A percentile compares a stretch with the other conserved stretches of the same genome.
Evolutionary conservation across 2,797 vertebrate genomes (phyloP).

Genomic region (Hydrocynus forskahlii): DNA sequence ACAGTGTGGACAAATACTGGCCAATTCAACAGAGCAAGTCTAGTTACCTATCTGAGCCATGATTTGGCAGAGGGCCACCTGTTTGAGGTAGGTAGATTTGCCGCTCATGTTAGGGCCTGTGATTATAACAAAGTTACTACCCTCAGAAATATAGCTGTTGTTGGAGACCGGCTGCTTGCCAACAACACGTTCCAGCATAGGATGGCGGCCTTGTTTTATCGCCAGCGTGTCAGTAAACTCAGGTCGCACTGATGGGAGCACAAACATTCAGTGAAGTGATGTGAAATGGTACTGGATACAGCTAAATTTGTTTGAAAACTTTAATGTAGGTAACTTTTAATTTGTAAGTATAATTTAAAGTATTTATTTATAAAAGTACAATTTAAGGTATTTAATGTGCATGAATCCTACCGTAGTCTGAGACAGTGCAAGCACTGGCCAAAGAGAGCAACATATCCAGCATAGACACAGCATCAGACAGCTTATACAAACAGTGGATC

Average conservation of each 20-base stretch:
- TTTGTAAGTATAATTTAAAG: background rate
- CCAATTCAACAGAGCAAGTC: slow-evolving; percentile 4
- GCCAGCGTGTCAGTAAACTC: slow-evolving; percentile 97
- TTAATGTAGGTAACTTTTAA: background rate
- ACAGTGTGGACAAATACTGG: background rate
- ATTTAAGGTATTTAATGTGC: background rate
- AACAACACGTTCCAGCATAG: slow-evolving; percentile 91
- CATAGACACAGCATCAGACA: slow-evolving; percentile 96
- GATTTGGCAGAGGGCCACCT: slow-evolving; percentile 95
- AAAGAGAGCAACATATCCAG: slow-evolving; percentile 95
- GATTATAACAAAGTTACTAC: slow-evolving; percentile 92
- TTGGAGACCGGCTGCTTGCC: slow-evolving; percentile 89
- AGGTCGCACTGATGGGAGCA: slow-evolving; percentile 84
- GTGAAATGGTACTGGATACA: background rate
- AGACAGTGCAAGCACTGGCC: slow-evolving; percentile 90
- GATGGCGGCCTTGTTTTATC: slow-evolving; percentile 93
- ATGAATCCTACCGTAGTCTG: slow-evolving; percentile 86
- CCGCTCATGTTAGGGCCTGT: slow-evolving; percentile 99
- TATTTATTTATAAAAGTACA: background rate
- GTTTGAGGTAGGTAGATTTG: slow-evolving; percentile 96
- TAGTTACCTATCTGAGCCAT: slow-evolving; percentile 96
- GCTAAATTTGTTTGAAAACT: no score
- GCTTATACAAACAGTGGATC: slow-evolving; percentile 94
- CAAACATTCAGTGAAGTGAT: slow-evolving; percentile 43
- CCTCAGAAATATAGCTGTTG: slow-evolving; percentile 90